Percentiles rank a stretch among this genome's conserved stretches.
phyloP scores from a whole-genome alignment of 1,140 invertebrate species.

The Drosophila neocordata region DNA sequence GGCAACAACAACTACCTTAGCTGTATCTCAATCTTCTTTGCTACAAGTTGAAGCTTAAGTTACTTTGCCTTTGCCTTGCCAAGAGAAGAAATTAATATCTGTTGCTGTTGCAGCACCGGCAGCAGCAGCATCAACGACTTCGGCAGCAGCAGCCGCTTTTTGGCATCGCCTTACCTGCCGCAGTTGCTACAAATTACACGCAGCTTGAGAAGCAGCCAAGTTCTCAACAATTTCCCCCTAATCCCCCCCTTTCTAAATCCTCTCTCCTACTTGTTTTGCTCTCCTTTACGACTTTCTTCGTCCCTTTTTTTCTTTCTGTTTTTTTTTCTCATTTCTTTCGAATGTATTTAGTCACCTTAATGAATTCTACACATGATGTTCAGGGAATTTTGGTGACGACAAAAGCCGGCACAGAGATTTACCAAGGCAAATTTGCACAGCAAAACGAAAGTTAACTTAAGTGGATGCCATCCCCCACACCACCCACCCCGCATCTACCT shows the following conservation, averaged over 20 bases:
- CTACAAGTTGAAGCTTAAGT: slow-evolving; percentile 79
- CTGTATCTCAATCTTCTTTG: slow-evolving; percentile 75
- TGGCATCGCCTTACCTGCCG: slow-evolving; percentile 73
- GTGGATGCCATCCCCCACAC: slow-evolving; percentile 37
- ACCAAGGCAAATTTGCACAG: slow-evolving; percentile 64
- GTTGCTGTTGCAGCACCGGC: slow-evolving; percentile 37
- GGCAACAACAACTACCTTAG: slow-evolving; percentile 20
- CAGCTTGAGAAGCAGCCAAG: slow-evolving; percentile 76
- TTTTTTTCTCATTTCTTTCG: slow-evolving; percentile 31
- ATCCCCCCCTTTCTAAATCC: background rate
- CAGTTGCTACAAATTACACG: slow-evolving; percentile 79
- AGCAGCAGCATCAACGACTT: background rate
- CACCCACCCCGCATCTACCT: background rate
- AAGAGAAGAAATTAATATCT: slow-evolving; percentile 76
- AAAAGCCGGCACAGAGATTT: slow-evolving; percentile 77
- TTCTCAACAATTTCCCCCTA: slow-evolving; percentile 29
- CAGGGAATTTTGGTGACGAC: slow-evolving; percentile 65
- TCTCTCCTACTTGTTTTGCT: no score
- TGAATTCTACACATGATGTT: slow-evolving; percentile 81
- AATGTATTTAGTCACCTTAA: slow-evolving; percentile 80
- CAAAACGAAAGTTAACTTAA: slow-evolving; percentile 65
- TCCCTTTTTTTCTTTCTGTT: background rate
- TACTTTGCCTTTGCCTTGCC: slow-evolving; percentile 60
- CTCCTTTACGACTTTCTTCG: slow-evolving; percentile 8
- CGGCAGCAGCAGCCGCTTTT: slow-evolving; percentile 39